Conservation (phyloP, 1,140 invertebrate species). For the Drosophila ironensis region DNA sequence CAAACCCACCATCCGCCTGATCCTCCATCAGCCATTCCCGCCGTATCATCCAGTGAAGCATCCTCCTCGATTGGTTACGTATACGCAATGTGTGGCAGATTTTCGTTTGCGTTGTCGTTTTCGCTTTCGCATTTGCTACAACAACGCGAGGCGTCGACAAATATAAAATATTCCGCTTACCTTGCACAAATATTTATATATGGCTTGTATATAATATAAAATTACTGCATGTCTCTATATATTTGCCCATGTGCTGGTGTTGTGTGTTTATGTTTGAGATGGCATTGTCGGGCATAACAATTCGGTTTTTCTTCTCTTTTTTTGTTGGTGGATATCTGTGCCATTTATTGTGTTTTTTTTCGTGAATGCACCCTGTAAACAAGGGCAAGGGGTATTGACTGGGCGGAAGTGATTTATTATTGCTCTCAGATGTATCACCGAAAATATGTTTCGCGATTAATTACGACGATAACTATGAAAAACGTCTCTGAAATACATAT, state of each 20-base stretch:
- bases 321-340: constrained; percentile 35
- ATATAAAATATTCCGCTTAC: constrained; percentile 77
- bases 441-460: too few relatives aligned
- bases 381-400: too few relatives aligned
- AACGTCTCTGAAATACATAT: too few relatives aligned
- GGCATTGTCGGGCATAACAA: constrained; percentile 59
- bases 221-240: constrained; percentile 57
- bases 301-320: too few relatives aligned
- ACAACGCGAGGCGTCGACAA: constrained; percentile 35
- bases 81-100: constrained; percentile 22
- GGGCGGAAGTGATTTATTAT: too few relatives aligned
- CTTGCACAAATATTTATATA: constrained; percentile 77
- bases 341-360: constrained; percentile 46
- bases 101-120: constrained; percentile 26
- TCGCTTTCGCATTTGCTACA: constrained; percentile 1
- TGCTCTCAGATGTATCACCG: too few relatives aligned
- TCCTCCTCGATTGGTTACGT: constrained; percentile 35
- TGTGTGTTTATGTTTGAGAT: constrained; percentile 38
- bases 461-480: too few relatives aligned
- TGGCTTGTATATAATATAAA: constrained; percentile 63
- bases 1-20: not conserved
- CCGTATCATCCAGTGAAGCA: constrained; percentile 11
- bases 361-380: constrained; percentile 20
- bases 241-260: constrained; percentile 6
- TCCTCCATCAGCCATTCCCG: not conserved